Evolutionary conservation across 2,888 invertebrate species (phyloP).

Genomic region (Cataglyphis cursor): DNA sequence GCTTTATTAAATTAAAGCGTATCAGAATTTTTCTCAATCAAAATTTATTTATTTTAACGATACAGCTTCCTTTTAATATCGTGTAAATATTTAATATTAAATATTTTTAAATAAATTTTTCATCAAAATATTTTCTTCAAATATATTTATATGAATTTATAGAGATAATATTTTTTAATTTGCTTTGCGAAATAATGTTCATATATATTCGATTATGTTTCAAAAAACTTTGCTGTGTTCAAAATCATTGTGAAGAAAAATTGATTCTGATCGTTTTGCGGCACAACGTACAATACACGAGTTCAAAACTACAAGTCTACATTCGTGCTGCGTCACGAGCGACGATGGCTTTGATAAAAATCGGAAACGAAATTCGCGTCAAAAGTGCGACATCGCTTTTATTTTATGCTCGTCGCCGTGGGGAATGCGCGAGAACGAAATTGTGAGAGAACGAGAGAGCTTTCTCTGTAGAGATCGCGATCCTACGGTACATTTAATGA

Average conservation of each 20-base stretch:
- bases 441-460: background rate
- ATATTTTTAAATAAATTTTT: background rate
- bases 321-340: background rate
- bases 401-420: background rate
- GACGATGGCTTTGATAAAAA: conserved; percentile 43
- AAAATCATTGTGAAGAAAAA: background rate
- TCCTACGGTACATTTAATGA: conserved; percentile 15
- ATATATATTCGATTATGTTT: background rate
- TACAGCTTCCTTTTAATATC: background rate
- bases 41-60: background rate
- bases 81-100: background rate
- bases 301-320: background rate
- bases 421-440: conserved; percentile 12
- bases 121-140: background rate
- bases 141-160: background rate
- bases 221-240: background rate
- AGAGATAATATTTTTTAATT: background rate
- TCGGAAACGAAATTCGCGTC: conserved; percentile 30
- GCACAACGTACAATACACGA: background rate
- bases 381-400: conserved; percentile 31
- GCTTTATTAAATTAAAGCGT: background rate
- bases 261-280: background rate
- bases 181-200: background rate
- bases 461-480: background rate
- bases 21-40: background rate